Evolutionary conservation across 2,888 invertebrate genomes (phyloP).

Genomic region (Opisthograptis luteolata): DNA sequence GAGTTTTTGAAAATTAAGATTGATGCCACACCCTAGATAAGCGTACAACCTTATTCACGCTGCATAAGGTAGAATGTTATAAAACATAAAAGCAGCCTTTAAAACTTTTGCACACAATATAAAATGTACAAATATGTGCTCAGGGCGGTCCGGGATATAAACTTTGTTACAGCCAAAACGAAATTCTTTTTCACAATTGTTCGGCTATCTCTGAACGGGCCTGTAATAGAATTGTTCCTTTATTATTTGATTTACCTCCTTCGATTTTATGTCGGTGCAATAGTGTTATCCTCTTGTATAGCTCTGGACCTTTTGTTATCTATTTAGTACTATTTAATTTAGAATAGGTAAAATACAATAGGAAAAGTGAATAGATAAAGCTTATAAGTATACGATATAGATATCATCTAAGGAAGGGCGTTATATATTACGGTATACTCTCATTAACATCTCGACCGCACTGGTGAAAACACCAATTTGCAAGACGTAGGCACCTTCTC

Average conservation of each 20-base stretch:
- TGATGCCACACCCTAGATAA: neutral
- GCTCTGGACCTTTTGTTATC: conserved; percentile 47
- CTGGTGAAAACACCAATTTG: too few relatives aligned
- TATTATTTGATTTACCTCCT: conserved; percentile 79
- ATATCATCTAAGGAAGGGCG: too few relatives aligned
- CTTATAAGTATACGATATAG: too few relatives aligned
- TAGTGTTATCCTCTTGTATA: conserved; percentile 61
- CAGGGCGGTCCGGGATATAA: conserved; percentile 29
- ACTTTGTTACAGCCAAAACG: conserved; percentile 50
- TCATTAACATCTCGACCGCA: too few relatives aligned
- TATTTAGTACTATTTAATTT: conserved; percentile 6
- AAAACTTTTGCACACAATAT: conserved; percentile 19
- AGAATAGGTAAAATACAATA: conserved; percentile 9
- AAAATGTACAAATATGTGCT: conserved; percentile 27
- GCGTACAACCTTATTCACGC: neutral
- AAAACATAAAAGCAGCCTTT: conserved; percentile 6
- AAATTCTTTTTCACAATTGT: conserved; percentile 67
- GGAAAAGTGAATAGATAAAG: too few relatives aligned
- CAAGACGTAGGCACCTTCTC: too few relatives aligned
- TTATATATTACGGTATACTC: too few relatives aligned
- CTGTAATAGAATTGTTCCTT: conserved; percentile 76
- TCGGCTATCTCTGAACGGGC: conserved; percentile 66
- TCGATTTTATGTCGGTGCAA: conserved; percentile 71
- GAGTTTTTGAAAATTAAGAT: neutral
- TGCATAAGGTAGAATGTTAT: neutral